Percentiles rank a stretch among this genome's conserved stretches.
phyloP scores from a whole-genome alignment of 2,888 invertebrate genomes.

The Mimumesa dahlbomi region DNA sequence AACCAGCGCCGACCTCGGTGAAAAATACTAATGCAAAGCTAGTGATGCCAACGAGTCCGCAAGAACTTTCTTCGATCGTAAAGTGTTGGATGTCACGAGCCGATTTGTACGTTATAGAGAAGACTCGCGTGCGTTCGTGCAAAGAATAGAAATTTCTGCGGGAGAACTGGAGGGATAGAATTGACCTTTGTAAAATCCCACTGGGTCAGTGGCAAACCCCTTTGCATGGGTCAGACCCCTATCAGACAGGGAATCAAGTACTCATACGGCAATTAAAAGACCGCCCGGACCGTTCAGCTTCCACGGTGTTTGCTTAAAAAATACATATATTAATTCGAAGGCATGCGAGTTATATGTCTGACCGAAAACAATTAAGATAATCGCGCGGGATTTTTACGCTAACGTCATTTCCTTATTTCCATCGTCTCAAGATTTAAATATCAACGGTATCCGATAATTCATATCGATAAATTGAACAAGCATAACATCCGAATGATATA shows the following conservation, averaged over 20 bases:
- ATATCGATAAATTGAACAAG: too few species aligned
- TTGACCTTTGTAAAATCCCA: slow-evolving; percentile 64
- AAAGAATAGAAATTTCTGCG: slow-evolving; percentile 56
- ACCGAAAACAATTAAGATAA: neutral
- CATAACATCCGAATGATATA: too few species aligned
- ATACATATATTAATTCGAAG: slow-evolving; percentile 33
- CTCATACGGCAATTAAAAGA: slow-evolving; percentile 69
- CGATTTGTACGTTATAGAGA: slow-evolving; percentile 49
- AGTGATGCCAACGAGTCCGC: too few species aligned
- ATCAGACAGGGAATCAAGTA: slow-evolving; percentile 69
- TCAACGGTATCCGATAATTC: too few species aligned
- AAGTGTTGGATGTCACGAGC: slow-evolving; percentile 8
- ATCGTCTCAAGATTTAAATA: too few species aligned
- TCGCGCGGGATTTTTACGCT: too few species aligned
- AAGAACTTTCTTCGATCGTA: neutral
- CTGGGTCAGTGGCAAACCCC: slow-evolving; percentile 72
- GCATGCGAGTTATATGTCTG: neutral
- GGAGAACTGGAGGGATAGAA: slow-evolving; percentile 33
- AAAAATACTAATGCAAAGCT: too few species aligned
- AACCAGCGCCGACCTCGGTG: too few species aligned
- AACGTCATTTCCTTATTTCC: too few species aligned
- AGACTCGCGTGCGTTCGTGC: slow-evolving; percentile 22
- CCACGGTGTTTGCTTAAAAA: slow-evolving; percentile 11
- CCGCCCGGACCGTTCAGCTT: slow-evolving; percentile 24
- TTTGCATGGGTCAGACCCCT: slow-evolving; percentile 66